These are phyloP conservation scores for Abrostola triplasia DNA, from an alignment of 2,888 invertebrate genomes.

Conservation along the genomic window DNA sequence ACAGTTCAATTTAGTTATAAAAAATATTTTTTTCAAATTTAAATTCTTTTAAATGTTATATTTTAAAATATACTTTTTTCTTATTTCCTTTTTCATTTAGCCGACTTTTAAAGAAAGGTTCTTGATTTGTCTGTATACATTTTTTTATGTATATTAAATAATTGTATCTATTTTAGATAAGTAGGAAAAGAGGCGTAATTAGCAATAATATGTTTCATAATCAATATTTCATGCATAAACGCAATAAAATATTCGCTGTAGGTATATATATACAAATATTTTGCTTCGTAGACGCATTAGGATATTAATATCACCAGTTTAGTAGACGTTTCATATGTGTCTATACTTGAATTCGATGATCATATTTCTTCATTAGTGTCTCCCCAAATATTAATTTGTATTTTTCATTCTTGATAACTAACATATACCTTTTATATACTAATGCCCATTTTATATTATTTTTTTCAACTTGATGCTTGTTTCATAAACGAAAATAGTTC, in stretches of 20 bases:
- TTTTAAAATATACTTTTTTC: too few species aligned
- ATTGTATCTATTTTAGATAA: not conserved
- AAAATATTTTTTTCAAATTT: too few species aligned
- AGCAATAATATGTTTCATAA: slow-evolving; percentile 5
- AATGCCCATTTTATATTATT: too few species aligned
- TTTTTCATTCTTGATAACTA: too few species aligned
- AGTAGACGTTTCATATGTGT: not conserved
- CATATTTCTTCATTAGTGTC: slow-evolving; percentile 58
- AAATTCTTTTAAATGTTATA: too few species aligned
- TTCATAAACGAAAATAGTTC: too few species aligned
- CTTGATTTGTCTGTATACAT: not conserved
- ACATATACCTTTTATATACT: too few species aligned
- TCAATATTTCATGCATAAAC: not conserved
- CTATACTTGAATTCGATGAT: slow-evolving; percentile 49
- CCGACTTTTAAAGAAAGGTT: not conserved
- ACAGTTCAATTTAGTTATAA: too few species aligned
- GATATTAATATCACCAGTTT: not conserved
- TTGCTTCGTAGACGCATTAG: not conserved
- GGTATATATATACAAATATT: not conserved
- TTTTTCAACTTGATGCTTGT: too few species aligned
- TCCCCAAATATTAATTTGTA: too few species aligned
- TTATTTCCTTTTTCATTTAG: too few species aligned
- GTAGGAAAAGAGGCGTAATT: not conserved
- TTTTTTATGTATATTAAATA: not conserved
- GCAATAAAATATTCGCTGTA: not conserved